These are phyloP conservation scores for Caenorhabditis imperialis DNA, from an alignment of 2,888 invertebrate genomes.

Conservation along the genomic window DNA sequence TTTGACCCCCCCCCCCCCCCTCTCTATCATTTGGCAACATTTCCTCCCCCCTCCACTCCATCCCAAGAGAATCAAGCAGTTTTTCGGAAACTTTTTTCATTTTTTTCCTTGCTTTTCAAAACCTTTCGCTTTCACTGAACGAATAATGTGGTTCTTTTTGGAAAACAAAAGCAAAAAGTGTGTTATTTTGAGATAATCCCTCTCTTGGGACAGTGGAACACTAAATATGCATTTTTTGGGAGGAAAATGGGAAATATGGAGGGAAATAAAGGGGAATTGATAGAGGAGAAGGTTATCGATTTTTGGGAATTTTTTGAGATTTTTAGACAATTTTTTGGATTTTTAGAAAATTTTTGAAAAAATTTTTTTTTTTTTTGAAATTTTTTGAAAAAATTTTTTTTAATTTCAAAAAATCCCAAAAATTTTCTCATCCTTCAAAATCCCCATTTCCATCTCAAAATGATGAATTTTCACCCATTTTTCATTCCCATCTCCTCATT, in stretches of 20 bases:
- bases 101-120: neutral
- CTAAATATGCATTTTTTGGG: too few relatives aligned
- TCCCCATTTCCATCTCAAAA: neutral
- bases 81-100: neutral
- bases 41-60: neutral
- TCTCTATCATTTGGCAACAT: neutral
- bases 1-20: neutral
- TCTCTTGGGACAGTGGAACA: conserved; percentile 13
- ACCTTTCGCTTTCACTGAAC: neutral
- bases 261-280: too few relatives aligned
- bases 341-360: neutral
- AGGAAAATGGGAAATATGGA: too few relatives aligned
- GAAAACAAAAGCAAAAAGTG: conserved; percentile 10
- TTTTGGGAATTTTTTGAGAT: too few relatives aligned
- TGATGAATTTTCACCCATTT: neutral
- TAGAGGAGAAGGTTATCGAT: too few relatives aligned
- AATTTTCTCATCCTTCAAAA: neutral
- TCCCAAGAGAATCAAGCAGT: neutral
- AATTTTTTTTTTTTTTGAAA: conserved; percentile 1
- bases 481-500: too few relatives aligned
- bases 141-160: neutral
- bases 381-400: neutral
- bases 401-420: neutral
- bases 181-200: conserved; percentile 52
- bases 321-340: too few relatives aligned